These are phyloP conservation scores for Euplexia lucipara DNA, from an alignment of 2,888 invertebrate species.

Conservation along the genomic window DNA sequence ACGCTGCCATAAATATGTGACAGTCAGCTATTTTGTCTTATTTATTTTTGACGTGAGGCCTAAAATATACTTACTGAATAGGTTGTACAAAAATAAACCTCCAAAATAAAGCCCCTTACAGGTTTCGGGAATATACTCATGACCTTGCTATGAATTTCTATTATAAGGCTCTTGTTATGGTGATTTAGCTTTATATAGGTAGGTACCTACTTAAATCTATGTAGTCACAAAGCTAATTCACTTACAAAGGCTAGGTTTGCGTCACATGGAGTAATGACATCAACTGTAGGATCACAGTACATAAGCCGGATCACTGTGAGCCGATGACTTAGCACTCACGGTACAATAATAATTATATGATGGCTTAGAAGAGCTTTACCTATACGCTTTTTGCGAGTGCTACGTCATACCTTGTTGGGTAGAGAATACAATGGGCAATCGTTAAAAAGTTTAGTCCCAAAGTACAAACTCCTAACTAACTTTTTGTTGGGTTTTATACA, in stretches of 20 bases:
- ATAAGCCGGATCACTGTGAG: slow-evolving; percentile 42
- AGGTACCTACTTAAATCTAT: slow-evolving; percentile 21
- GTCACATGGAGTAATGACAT: slow-evolving; percentile 58
- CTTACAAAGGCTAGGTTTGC: slow-evolving; percentile 47
- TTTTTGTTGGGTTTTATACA: slow-evolving; percentile 22
- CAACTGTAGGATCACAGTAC: slow-evolving; percentile 42
- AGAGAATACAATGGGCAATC: background rate
- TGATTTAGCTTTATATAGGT: slow-evolving; percentile 32
- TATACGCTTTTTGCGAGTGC: slow-evolving; percentile 29
- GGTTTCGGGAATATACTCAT: slow-evolving; percentile 7
- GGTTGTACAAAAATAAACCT: slow-evolving; percentile 34
- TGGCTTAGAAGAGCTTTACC: slow-evolving; percentile 25
- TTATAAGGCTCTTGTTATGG: slow-evolving; percentile 19
- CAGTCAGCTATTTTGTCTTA: slow-evolving; percentile 17
- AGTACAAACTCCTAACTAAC: slow-evolving; percentile 4
- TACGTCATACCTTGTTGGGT: slow-evolving; percentile 6
- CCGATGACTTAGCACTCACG: slow-evolving; percentile 29
- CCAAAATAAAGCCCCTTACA: slow-evolving; percentile 5
- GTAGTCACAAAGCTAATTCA: slow-evolving; percentile 23
- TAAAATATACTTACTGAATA: slow-evolving; percentile 16
- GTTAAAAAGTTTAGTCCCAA: slow-evolving; percentile 15
- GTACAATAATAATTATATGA: slow-evolving; percentile 41
- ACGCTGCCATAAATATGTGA: slow-evolving; percentile 14
- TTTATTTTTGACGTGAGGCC: slow-evolving; percentile 14
- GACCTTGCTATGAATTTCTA: slow-evolving; percentile 13